Base-by-base conservation (phyloP, 2,113 vertebrate genomes). In the Lasiurus borealis region DNA sequence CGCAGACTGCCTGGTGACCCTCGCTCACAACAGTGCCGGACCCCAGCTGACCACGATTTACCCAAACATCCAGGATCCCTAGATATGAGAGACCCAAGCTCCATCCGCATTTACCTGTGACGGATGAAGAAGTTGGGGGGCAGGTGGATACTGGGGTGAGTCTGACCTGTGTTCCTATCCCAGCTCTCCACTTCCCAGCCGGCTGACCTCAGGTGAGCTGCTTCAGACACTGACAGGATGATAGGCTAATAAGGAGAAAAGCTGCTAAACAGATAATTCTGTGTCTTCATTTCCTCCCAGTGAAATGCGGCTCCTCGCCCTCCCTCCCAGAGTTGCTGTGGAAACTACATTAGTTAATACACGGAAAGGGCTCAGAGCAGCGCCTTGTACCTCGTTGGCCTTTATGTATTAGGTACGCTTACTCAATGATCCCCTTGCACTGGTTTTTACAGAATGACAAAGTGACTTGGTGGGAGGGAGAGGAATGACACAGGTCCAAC, bases 371-470 rank as follows among this genome's bases (percentile, higher is more conserved):
- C 34, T 62, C 52, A 57, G 52, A 44, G 90, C 27, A 15, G 34
- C 11, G 0, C 23, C 21, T 59, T 4, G 5, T 15, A n/a, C 6
- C 7, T 13, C 7, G 34, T 31, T 12, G 77, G 19, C 3, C 14
- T 68, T 16, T 36, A 6, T 34, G 27, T 29, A 27, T 83, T 68
- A 57, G 50, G 40, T 57, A 27, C 40, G 52, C 69, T 76, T 13
- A 50, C 13, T 62, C 93, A 68, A 2, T 54, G 16, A 31, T 48
- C 36, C 52, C 83, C 29, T 75, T 29, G 23, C 16, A 8, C 5
- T 29, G 36, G 36, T 29, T 88, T 88, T 77, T 5, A 82, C 31
- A 40, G 27, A 71, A 52, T 71, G 83, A 57, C 7, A 14, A 27
- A 88, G 16, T 36, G 75, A 68, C 34, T 59, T 52, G 31, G 16